A percentile compares a stretch with the other conserved stretches of the same genome.
Evolutionary conservation across 2,113 vertebrate species (phyloP).

Genomic region (Forbesichthys agassizii): DNA sequence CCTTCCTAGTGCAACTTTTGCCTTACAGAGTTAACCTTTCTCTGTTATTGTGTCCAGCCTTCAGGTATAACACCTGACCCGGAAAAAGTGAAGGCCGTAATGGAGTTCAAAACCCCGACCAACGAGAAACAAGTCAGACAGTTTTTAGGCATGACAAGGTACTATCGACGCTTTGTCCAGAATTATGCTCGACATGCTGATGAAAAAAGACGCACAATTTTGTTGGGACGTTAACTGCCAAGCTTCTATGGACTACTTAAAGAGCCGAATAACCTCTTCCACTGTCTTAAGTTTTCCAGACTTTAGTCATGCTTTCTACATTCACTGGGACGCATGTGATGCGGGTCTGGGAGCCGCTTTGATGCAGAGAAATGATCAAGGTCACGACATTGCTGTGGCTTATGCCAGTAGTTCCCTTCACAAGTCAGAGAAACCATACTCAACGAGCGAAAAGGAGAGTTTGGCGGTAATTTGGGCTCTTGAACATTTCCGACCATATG

Average conservation of each 20-base stretch:
- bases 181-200: too few species aligned
- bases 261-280: background rate
- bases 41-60: too few species aligned
- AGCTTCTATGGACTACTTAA: background rate
- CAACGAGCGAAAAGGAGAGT: slow-evolving; percentile 6
- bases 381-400: background rate
- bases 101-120: too few species aligned
- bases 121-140: too few species aligned
- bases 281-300: slow-evolving; percentile 13
- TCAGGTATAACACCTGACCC: too few species aligned
- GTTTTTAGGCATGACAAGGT: background rate
- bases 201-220: background rate
- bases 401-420: slow-evolving; percentile 1
- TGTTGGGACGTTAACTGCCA: too few species aligned
- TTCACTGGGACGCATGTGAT: slow-evolving; percentile 5
- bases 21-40: too few species aligned
- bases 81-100: too few species aligned
- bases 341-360: background rate
- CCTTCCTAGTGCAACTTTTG: too few species aligned
- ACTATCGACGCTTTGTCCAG: too few species aligned
- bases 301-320: slow-evolving; percentile 6
- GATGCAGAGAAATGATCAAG: too few species aligned
- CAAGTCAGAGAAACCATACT: slow-evolving; percentile 3
- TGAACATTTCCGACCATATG: slow-evolving; percentile 18
- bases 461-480: slow-evolving; percentile 6